phyloP scores from a whole-genome alignment of 1,140 invertebrate genomes.

The Sycophaga agraensis region DNA sequence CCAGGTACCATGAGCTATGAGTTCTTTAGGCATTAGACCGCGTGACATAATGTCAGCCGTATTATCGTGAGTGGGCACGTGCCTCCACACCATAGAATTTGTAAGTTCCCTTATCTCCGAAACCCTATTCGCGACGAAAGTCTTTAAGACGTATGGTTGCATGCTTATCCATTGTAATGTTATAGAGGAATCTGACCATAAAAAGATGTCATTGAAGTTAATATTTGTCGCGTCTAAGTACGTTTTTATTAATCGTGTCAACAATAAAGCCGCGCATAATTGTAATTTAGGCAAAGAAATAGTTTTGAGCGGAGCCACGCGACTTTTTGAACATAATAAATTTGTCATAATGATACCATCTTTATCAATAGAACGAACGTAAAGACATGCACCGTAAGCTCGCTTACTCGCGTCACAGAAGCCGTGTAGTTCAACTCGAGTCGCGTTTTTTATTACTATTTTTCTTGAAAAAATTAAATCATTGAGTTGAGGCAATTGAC shows the following conservation, averaged over 20 bases:
- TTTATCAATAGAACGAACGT: conserved; percentile 24
- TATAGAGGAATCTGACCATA: conserved; percentile 36
- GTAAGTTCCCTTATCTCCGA: background rate
- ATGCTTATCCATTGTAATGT: conserved; percentile 12
- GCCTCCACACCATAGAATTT: background rate
- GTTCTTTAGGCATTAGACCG: background rate
- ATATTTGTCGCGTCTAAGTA: background rate
- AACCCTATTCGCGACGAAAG: background rate
- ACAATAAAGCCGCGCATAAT: background rate
- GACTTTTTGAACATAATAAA: background rate
- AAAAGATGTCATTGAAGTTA: background rate
- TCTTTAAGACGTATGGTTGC: background rate
- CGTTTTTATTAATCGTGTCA: background rate
- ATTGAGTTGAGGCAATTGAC: too few species aligned
- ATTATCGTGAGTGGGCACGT: background rate
- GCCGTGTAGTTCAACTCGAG: background rate
- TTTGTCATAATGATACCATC: background rate
- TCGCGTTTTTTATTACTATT: background rate
- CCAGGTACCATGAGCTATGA: background rate
- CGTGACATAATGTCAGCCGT: background rate
- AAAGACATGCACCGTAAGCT: background rate
- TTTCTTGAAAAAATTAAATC: too few species aligned
- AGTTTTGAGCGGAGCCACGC: background rate
- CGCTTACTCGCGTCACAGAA: background rate
- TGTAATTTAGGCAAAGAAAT: background rate